These are phyloP conservation scores for Heliconius hermathena DNA, from an alignment of 1,140 invertebrate genomes.

Conservation along the genomic window DNA sequence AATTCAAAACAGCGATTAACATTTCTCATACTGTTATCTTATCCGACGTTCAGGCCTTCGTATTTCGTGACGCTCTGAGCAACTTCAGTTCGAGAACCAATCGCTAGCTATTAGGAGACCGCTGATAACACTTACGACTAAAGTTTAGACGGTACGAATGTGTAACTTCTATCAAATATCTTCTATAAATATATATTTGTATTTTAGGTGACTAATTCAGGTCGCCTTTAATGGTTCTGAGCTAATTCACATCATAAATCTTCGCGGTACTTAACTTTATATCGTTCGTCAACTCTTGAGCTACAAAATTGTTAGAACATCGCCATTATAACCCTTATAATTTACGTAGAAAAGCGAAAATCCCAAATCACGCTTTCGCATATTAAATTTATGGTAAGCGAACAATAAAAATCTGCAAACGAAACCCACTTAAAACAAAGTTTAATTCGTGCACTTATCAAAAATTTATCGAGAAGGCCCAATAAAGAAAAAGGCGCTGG, in stretches of 20 bases:
- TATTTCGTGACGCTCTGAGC: constrained; percentile 49
- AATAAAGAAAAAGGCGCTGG: constrained; percentile 66
- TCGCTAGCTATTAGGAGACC: constrained; percentile 50
- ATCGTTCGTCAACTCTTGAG: constrained; percentile 39
- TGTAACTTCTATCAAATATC: constrained; percentile 26
- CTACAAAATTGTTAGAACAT: constrained; percentile 32
- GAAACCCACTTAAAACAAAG: constrained; percentile 46
- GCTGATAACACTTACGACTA: constrained; percentile 52
- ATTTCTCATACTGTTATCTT: constrained; percentile 62
- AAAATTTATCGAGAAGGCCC: constrained; percentile 74
- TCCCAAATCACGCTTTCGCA: constrained; percentile 14
- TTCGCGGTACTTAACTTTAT: constrained; percentile 44
- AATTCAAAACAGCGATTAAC: constrained; percentile 62
- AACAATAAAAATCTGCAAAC: constrained; percentile 39
- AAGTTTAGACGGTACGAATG: constrained; percentile 43
- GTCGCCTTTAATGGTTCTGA: constrained; percentile 39
- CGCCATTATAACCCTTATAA: constrained; percentile 33
- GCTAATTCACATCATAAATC: constrained; percentile 43
- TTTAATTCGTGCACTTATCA: constrained; percentile 72
- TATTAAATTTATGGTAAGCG: constrained; percentile 35
- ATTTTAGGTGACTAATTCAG: constrained; percentile 39
- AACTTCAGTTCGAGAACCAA: constrained; percentile 60
- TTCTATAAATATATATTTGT: constrained; percentile 19
- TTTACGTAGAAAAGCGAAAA: constrained; percentile 28
- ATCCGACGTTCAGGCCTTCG: constrained; percentile 49